These are phyloP conservation scores for Varanus komodoensis DNA, from an alignment of 2,113 vertebrate species.

Conservation along the genomic window DNA sequence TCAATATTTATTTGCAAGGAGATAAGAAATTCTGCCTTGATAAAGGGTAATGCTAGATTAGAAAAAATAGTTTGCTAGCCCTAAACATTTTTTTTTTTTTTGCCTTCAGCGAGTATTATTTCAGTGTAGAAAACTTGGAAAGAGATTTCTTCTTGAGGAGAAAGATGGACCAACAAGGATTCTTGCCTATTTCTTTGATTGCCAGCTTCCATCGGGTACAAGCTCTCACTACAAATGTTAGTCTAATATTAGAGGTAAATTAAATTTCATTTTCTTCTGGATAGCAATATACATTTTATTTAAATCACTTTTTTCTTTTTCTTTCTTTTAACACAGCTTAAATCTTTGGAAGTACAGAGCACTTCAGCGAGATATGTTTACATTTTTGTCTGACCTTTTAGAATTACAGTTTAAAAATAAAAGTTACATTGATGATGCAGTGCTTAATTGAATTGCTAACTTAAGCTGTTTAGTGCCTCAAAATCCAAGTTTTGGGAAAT, in stretches of 20 bases:
- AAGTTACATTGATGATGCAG: background rate
- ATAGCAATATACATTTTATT: background rate
- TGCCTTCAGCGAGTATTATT: slow-evolving; percentile 93
- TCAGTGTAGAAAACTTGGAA: slow-evolving; percentile 96
- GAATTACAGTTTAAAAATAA: background rate
- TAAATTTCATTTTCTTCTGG: background rate
- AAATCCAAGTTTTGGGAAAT: background rate
- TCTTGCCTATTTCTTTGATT: slow-evolving; percentile 93
- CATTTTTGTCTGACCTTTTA: background rate
- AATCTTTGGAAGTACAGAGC: background rate
- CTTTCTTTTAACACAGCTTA: background rate
- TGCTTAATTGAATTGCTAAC: background rate
- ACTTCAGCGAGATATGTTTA: background rate
- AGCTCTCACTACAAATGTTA: slow-evolving; percentile 91
- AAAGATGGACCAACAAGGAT: slow-evolving; percentile 95
- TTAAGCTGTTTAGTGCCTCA: background rate
- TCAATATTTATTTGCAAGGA: slow-evolving; percentile 33
- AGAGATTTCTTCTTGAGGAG: slow-evolving; percentile 95
- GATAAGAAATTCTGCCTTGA: background rate
- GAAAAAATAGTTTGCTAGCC: background rate
- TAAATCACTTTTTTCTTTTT: background rate
- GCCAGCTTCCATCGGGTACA: slow-evolving; percentile 95
- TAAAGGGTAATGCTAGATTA: background rate
- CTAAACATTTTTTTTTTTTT: slow-evolving; percentile 28
- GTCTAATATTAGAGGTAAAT: slow-evolving; percentile 91